phyloP scores from a whole-genome alignment of 1,140 invertebrate species.

The Procambarus virginalis region DNA sequence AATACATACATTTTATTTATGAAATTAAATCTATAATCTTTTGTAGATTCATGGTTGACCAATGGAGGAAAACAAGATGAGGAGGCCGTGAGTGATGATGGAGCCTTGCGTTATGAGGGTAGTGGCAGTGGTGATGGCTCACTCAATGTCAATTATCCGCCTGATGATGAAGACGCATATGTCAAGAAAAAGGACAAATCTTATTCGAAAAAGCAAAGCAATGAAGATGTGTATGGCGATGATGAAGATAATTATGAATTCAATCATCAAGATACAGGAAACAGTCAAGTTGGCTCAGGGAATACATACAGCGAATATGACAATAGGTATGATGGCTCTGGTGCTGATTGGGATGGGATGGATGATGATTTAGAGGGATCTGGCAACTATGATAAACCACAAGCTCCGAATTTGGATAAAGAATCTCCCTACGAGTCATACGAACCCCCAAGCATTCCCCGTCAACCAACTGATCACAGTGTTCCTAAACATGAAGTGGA shows the following conservation, averaged over 20 bases:
- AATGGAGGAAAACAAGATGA: conserved; percentile 31
- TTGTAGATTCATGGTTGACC: conserved; percentile 56
- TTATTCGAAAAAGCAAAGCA: neutral
- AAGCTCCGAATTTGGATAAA: neutral
- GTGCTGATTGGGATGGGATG: conserved; percentile 9
- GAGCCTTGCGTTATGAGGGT: conserved; percentile 22
- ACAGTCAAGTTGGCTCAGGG: neutral
- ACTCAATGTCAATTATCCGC: conserved; percentile 48
- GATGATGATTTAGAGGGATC: conserved; percentile 35
- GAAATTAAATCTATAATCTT: neutral
- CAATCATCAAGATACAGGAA: neutral
- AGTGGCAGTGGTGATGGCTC: conserved; percentile 57
- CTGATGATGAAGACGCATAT: conserved; percentile 66
- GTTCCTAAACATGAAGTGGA: conserved; percentile 24
- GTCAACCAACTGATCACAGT: conserved; percentile 19
- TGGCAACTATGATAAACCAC: conserved; percentile 5
- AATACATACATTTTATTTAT: neutral
- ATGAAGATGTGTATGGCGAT: neutral
- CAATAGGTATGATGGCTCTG: conserved; percentile 49
- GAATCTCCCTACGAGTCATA: neutral
- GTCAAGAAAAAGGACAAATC: neutral
- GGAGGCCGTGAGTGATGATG: conserved; percentile 41
- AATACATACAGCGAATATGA: neutral
- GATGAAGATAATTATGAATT: conserved; percentile 26
- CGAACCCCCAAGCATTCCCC: neutral